These are phyloP conservation scores for Dendrophyllia cribrosa DNA, from an alignment of 64 coral and sea anemone genomes.

Conservation along the genomic window DNA sequence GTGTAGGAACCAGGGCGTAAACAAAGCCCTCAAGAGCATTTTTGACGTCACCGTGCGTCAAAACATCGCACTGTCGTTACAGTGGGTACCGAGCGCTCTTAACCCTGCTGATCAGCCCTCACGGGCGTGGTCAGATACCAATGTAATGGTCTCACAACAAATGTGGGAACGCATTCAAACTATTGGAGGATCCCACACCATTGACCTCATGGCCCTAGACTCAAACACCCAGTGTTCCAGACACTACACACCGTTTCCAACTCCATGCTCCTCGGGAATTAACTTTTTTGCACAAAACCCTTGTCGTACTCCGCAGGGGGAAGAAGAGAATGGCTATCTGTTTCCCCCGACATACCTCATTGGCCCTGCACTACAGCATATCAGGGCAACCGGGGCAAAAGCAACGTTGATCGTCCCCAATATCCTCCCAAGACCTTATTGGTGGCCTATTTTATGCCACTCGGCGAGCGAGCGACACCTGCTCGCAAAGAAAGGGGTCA, in stretches of 20 bases:
- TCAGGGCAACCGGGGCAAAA: not conserved
- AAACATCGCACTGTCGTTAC: slow-evolving; percentile 21
- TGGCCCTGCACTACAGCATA: not conserved
- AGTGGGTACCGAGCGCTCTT: not conserved
- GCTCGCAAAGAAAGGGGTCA: not conserved
- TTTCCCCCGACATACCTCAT: not conserved
- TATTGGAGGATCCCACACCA: too few species aligned
- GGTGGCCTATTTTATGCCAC: slow-evolving; percentile 5
- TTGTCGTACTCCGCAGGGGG: too few species aligned
- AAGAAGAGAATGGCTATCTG: too few species aligned
- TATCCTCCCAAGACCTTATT: not conserved
- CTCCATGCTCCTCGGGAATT: too few species aligned
- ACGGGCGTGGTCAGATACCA: not conserved
- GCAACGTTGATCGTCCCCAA: not conserved
- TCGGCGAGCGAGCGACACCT: not conserved
- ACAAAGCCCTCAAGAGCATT: not conserved
- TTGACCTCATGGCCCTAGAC: too few species aligned
- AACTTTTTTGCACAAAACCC: too few species aligned
- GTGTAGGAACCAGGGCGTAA: not conserved
- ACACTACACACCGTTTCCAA: too few species aligned
- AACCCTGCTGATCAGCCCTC: slow-evolving; percentile 28
- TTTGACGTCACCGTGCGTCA: not conserved
- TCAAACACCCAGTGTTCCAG: too few species aligned
- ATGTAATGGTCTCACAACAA: not conserved
- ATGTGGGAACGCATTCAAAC: too few species aligned